These are phyloP conservation scores for Corapipo altera DNA, from an alignment of 2,113 vertebrate species.

Conservation along the genomic window DNA sequence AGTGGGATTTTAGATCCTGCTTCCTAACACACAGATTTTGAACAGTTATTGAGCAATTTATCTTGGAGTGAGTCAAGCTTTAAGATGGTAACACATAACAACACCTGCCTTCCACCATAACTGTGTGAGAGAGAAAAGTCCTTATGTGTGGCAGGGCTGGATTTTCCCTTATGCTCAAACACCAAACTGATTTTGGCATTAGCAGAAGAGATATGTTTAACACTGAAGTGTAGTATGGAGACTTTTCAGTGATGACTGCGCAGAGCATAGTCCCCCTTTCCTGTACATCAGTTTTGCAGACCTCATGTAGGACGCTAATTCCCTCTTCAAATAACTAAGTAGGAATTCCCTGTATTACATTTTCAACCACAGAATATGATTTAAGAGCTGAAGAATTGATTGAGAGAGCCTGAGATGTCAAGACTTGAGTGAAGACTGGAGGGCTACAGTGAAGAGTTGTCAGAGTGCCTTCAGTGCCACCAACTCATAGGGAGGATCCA, in stretches of 20 bases:
- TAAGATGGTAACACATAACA: neutral
- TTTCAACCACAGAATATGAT: neutral
- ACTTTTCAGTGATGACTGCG: rapidly evolving
- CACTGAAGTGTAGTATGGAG: rapidly evolving
- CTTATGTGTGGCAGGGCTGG: neutral
- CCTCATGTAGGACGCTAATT: neutral
- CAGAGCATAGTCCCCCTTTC: neutral
- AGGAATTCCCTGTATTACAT: neutral
- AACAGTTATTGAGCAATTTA: neutral
- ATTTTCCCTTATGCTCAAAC: neutral
- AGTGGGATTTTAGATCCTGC: neutral
- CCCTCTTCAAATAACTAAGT: neutral
- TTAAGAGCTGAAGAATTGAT: neutral
- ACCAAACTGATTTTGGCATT: neutral
- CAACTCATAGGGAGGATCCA: neutral
- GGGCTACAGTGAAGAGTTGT: neutral
- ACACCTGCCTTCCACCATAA: rapidly evolving
- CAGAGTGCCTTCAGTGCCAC: neutral
- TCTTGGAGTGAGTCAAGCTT: neutral
- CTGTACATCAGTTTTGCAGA: neutral
- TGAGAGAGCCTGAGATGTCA: neutral
- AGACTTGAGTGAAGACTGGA: neutral
- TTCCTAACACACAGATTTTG: neutral
- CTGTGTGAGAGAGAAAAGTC: neutral
- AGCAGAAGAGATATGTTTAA: neutral